Conservation (phyloP, 2,888 invertebrate species). For the Leptodirus hochenwartii region DNA sequence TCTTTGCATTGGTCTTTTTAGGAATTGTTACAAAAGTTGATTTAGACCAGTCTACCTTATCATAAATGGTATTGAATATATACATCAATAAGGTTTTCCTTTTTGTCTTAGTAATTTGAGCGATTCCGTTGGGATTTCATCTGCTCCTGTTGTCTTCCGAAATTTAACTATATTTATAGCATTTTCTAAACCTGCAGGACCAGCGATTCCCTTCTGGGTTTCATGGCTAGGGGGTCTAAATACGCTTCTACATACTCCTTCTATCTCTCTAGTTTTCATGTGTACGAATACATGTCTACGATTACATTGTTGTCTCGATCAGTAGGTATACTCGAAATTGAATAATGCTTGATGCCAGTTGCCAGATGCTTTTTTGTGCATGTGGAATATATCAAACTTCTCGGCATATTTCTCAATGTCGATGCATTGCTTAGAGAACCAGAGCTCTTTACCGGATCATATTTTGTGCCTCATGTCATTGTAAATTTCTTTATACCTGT, state of each 20-base stretch:
- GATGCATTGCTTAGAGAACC: background rate
- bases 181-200: background rate
- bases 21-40: conserved; percentile 10
- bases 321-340: background rate
- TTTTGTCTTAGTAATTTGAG: background rate
- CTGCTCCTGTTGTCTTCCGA: background rate
- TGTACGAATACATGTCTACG: background rate
- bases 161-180: background rate
- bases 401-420: conserved; percentile 5
- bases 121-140: background rate
- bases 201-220: no score
- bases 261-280: no score
- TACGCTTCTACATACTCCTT: no score
- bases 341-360: no score
- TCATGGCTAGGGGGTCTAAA: no score
- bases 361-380: conserved; percentile 9
- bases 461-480: background rate
- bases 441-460: background rate
- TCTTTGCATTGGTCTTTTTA: conserved; percentile 10
- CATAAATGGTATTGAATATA: conserved; percentile 6
- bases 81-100: background rate
- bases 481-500: background rate
- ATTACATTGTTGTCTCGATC: background rate
- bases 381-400: conserved; percentile 4
- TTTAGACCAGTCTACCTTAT: conserved; percentile 7